phyloP scores from a whole-genome alignment of 2,113 vertebrate species.

The Podiceps cristatus region DNA sequence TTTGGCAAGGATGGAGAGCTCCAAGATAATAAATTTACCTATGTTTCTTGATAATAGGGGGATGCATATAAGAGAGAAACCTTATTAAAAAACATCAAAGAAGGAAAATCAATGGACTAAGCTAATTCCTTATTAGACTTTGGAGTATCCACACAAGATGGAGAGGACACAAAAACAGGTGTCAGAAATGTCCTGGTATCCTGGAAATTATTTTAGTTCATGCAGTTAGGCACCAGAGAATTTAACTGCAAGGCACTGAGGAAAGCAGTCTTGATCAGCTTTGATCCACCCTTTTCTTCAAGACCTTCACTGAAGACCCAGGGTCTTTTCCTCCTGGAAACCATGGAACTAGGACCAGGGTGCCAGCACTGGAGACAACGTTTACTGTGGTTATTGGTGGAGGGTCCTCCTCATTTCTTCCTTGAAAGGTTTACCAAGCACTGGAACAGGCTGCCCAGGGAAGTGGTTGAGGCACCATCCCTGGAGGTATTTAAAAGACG shows the following conservation, averaged over 20 bases:
- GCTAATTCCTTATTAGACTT: neutral
- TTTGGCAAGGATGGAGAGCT: neutral
- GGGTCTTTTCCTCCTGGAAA: neutral
- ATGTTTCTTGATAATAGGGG: neutral
- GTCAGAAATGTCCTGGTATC: neutral
- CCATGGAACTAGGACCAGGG: neutral
- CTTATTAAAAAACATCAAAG: neutral
- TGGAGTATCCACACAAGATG: neutral
- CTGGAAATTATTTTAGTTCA: neutral
- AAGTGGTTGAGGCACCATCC: too few species aligned
- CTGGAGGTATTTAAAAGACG: too few species aligned
- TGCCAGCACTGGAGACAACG: neutral
- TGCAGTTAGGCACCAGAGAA: neutral
- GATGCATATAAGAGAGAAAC: neutral
- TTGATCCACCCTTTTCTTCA: neutral
- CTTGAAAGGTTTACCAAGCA: too few species aligned
- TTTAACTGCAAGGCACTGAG: neutral
- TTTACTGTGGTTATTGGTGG: neutral
- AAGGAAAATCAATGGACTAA: conserved; percentile 11
- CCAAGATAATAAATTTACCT: neutral
- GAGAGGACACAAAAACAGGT: neutral
- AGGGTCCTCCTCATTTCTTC: neutral
- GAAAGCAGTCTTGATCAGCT: neutral
- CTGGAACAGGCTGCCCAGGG: too few species aligned
- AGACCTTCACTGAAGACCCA: neutral